These are phyloP conservation scores for Heliconius congener DNA, from an alignment of 1,140 invertebrate species.

Conservation along the genomic window DNA sequence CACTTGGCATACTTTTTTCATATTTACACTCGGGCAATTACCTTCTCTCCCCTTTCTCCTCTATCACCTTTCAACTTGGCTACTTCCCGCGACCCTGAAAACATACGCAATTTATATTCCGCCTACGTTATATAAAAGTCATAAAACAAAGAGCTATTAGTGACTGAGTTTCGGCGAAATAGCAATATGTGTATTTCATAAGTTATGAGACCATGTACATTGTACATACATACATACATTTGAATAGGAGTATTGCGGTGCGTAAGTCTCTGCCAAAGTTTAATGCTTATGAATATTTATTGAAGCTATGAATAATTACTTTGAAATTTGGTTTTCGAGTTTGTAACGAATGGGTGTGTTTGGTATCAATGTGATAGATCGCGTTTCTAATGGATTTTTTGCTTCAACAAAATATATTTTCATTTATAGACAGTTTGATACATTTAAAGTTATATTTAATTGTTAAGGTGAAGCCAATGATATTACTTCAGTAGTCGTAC, in stretches of 20 bases:
- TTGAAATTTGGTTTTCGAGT: constrained; percentile 31
- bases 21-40: constrained; percentile 54
- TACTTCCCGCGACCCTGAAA: constrained; percentile 57
- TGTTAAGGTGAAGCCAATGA: too few relatives aligned
- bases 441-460: too few relatives aligned
- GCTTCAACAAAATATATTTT: too few relatives aligned
- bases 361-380: constrained; percentile 16
- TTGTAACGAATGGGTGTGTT: constrained; percentile 28
- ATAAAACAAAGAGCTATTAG: constrained; percentile 54
- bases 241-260: constrained; percentile 21
- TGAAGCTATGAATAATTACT: constrained; percentile 45
- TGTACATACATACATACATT: neutral
- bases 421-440: too few relatives aligned
- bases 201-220: constrained; percentile 26
- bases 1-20: constrained; percentile 19
- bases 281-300: constrained; percentile 35
- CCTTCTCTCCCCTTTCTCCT: constrained; percentile 71
- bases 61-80: constrained; percentile 58
- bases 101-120: constrained; percentile 58
- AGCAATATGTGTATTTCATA: constrained; percentile 39
- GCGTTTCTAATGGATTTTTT: neutral
- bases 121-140: constrained; percentile 41
- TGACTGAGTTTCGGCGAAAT: constrained; percentile 30
- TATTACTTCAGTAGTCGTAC: too few relatives aligned
- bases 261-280: constrained; percentile 34